Evolutionary conservation across 1,140 invertebrate genomes (phyloP).

Genomic region (Nomia melanderi): DNA sequence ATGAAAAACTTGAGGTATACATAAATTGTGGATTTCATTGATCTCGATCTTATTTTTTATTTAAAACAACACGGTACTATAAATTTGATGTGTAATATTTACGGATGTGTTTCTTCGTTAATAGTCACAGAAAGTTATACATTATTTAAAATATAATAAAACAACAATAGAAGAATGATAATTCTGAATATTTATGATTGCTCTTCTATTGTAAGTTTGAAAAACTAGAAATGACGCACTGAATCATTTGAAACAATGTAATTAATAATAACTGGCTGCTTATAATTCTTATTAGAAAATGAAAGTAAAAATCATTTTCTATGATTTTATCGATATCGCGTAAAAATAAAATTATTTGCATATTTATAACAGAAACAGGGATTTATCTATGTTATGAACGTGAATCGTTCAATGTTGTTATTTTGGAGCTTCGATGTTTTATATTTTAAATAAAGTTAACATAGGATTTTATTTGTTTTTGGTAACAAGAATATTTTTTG

Average conservation of each 20-base stretch:
- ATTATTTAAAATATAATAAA: not conserved
- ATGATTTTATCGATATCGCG: not conserved
- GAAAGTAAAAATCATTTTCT: not conserved
- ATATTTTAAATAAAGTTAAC: not conserved
- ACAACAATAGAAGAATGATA: not conserved
- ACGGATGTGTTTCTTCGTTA: no score
- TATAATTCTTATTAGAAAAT: constrained; percentile 8
- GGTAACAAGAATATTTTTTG: constrained; percentile 2
- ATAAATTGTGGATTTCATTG: not conserved
- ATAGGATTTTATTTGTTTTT: constrained; percentile 5
- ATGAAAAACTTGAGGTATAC: not conserved
- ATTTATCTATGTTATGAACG: constrained; percentile 7
- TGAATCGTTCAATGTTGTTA: not conserved
- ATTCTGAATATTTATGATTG: constrained; percentile 1
- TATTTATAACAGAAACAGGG: not conserved
- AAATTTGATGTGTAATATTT: not conserved
- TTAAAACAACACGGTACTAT: not conserved
- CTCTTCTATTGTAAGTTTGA: not conserved
- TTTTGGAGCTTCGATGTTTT: not conserved
- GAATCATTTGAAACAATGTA: not conserved
- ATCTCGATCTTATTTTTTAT: not conserved
- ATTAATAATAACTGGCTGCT: constrained; percentile 6
- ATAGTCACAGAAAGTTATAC: not conserved
- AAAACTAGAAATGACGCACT: not conserved
- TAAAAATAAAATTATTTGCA: constrained; percentile 1